A percentile compares a stretch with the other conserved stretches of the same genome.
phyloP scores from a whole-genome alignment of 2,113 vertebrate species.

The Eptesicus fuscus region DNA sequence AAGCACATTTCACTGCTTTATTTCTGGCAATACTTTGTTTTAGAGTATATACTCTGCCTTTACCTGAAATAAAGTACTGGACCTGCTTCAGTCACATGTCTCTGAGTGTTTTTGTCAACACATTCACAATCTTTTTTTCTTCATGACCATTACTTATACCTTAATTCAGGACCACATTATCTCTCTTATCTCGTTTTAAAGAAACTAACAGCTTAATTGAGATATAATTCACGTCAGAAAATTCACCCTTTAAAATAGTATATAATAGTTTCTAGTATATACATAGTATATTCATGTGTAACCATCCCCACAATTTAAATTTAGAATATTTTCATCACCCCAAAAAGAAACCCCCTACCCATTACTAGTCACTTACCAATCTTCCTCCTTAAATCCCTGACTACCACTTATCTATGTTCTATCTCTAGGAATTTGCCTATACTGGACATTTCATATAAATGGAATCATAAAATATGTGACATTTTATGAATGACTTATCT shows the following conservation, averaged over 20 bases:
- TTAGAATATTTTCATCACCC: neutral
- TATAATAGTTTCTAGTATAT: neutral
- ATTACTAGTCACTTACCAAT: too few species aligned
- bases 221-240: neutral
- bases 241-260: neutral
- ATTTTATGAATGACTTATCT: neutral
- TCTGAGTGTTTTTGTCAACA: neutral
- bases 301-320: neutral
- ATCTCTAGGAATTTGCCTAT: neutral
- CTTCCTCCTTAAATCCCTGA: neutral
- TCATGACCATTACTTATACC: neutral
- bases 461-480: neutral
- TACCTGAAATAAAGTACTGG: neutral
- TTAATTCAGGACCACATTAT: neutral
- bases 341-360: neutral
- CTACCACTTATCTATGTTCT: neutral
- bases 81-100: neutral
- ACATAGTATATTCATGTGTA: neutral
- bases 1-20: neutral
- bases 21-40: neutral
- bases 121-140: neutral
- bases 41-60: neutral
- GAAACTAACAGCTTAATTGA: neutral
- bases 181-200: neutral
- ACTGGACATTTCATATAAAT: neutral